Evolutionary conservation across 2,888 invertebrate genomes (phyloP).

Genomic region (Luperina nickerlii): DNA sequence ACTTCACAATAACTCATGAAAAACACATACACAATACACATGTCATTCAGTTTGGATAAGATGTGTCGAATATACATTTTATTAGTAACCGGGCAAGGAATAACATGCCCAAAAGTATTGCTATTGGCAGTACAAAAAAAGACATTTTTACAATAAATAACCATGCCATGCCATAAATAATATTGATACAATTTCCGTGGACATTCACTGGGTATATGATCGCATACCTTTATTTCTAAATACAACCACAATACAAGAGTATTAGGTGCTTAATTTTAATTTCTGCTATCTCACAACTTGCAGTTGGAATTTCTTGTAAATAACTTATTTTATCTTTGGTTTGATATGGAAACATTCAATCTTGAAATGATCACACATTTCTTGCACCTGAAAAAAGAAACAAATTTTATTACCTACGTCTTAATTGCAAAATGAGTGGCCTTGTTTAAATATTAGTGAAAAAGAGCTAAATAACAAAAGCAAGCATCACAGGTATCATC

Average conservation of each 20-base stretch:
- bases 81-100: neutral
- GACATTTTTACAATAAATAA: constrained; percentile 12
- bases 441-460: neutral
- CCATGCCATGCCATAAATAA: constrained; percentile 26
- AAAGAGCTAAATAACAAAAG: neutral
- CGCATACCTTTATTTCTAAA: constrained; percentile 53
- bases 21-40: neutral
- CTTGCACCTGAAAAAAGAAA: constrained; percentile 93
- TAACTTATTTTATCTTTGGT: constrained; percentile 83
- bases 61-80: neutral
- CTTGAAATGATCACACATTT: constrained; percentile 98
- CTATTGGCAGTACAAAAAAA: constrained; percentile 4
- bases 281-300: constrained; percentile 51
- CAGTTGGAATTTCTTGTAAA: constrained; percentile 52
- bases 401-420: neutral
- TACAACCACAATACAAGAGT: constrained; percentile 57
- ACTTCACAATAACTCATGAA: constrained; percentile 9
- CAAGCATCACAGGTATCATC: neutral
- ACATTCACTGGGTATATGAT: constrained; percentile 28
- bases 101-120: neutral
- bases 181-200: constrained; percentile 10
- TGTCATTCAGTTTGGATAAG: constrained; percentile 15
- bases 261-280: constrained; percentile 32
- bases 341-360: constrained; percentile 95
- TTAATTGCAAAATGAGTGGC: neutral